Evolutionary conservation across 2,888 invertebrate genomes (phyloP), one percentile per base, ranked within the genome.

Genomic region (Steinernema carpocapsae): DNA sequence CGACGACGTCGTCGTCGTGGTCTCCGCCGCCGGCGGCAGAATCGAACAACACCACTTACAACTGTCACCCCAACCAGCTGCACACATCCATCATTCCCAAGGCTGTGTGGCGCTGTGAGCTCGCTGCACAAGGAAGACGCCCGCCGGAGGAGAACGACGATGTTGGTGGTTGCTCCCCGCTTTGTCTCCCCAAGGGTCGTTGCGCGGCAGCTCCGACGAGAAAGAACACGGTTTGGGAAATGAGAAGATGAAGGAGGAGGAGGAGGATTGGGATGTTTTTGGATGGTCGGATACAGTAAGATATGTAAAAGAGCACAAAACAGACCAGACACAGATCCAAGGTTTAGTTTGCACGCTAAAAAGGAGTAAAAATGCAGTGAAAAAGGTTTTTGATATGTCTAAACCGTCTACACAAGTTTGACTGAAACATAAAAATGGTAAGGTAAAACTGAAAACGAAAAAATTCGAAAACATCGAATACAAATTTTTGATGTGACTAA

Each of bases 21-120:
- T 17, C 32, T 29, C 3, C 32, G 2, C 14, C 64, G 64, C 29
- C 64, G 32, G 64, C 64, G 64, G 64, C 64, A 22, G 26, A 64
- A 64, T 64, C 64, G 64, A 64, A 64, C 64, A 64, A 64, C 64
- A 64, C 64, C 64, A 64, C 64, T 64, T 64, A 64, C 64, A 64
- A 64, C 71, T 82, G 83, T 83, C 82, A 82, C 77, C 77, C 78
- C 76, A 77, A 77, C 83, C 82, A 82, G 82, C 82, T 83, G 82
- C 80, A 78, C 77, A 81, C 78, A 82, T 83, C 82, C 83, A 83
- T 83, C 83, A 83, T 82, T 81, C 77, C 82, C 81, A 82, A 82
- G 83, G 83, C 82, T 81, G 79, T 37, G 37, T 37, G 37, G 76
- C 74, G 37, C n/a, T n/a, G n/a, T n/a, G n/a, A n/a, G n/a, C 64